Conservation (phyloP, 2,113 vertebrate species). For the Ceuthmochares aereus region DNA sequence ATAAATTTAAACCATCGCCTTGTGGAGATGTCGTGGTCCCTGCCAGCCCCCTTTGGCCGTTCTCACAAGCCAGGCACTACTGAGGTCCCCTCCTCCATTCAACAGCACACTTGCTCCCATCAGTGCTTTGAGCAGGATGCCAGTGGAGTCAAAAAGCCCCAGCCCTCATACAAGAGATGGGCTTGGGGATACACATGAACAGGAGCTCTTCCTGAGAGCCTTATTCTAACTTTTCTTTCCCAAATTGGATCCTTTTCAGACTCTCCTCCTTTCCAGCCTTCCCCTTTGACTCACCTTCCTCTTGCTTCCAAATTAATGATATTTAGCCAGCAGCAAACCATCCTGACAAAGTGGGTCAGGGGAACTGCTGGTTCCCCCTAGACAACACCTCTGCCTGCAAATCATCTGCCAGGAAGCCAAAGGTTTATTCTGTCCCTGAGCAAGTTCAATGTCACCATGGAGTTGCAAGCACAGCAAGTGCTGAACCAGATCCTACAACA, state of each 20-base stretch:
- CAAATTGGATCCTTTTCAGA: background rate
- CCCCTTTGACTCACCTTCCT: background rate
- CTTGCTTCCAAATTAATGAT: background rate
- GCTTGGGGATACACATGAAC: background rate
- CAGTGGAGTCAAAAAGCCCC: accelerated
- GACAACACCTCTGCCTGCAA: background rate
- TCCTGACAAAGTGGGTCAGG: constrained; percentile 39
- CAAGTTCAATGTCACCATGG: constrained; percentile 60
- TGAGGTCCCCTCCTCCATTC: background rate
- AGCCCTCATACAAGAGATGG: background rate
- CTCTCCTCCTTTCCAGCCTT: background rate
- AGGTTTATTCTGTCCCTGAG: constrained; percentile 60
- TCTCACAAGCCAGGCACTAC: background rate
- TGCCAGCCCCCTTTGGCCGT: background rate
- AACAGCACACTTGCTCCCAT: background rate
- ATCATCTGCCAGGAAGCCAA: constrained; percentile 50
- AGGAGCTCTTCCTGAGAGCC: background rate
- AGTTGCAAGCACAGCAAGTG: constrained; percentile 63
- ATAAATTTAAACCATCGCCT: background rate
- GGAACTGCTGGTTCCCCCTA: constrained; percentile 21
- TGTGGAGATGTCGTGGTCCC: background rate
- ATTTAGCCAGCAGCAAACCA: constrained; percentile 52
- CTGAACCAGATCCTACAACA: background rate
- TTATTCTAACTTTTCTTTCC: background rate
- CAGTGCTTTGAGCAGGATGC: accelerated